These are phyloP conservation scores for Kryptolebias marmoratus DNA, from an alignment of 2,113 vertebrate genomes.

Conservation along the genomic window DNA sequence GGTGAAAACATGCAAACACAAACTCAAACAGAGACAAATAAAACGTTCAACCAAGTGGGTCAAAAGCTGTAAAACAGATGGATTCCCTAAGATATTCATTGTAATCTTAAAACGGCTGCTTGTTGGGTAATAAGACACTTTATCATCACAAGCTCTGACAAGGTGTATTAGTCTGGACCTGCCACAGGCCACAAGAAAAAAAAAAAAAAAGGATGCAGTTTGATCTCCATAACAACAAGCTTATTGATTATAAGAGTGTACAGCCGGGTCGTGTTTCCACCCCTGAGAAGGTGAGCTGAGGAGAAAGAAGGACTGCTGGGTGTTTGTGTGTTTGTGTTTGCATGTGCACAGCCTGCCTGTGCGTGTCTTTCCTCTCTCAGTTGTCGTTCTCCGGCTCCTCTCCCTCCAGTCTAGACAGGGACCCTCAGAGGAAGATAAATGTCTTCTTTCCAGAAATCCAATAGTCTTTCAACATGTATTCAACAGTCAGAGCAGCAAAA, in stretches of 20 bases:
- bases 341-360: background rate
- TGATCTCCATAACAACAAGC: constrained; percentile 69
- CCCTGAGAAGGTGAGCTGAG: constrained; percentile 14
- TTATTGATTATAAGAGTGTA: constrained; percentile 64
- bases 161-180: constrained; percentile 56
- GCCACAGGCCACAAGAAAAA: constrained; percentile 17
- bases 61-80: constrained; percentile 56
- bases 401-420: constrained; percentile 14
- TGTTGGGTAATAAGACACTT: constrained; percentile 72
- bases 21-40: too few relatives aligned
- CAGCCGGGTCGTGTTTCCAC: constrained; percentile 32
- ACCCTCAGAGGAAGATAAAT: constrained; percentile 55
- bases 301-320: constrained; percentile 3
- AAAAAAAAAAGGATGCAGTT: constrained; percentile 41
- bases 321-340: constrained; percentile 5
- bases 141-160: constrained; percentile 61
- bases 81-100: constrained; percentile 65
- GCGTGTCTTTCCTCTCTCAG: constrained; percentile 1
- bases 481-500: constrained; percentile 39
- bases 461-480: constrained; percentile 55
- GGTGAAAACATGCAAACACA: background rate
- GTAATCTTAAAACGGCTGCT: constrained; percentile 69
- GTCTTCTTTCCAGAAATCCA: constrained; percentile 46
- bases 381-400: background rate
- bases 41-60: constrained; percentile 26